These are phyloP conservation scores for Cylindroiulus punctatus DNA, from an alignment of 2,888 invertebrate genomes.

Conservation along the genomic window DNA sequence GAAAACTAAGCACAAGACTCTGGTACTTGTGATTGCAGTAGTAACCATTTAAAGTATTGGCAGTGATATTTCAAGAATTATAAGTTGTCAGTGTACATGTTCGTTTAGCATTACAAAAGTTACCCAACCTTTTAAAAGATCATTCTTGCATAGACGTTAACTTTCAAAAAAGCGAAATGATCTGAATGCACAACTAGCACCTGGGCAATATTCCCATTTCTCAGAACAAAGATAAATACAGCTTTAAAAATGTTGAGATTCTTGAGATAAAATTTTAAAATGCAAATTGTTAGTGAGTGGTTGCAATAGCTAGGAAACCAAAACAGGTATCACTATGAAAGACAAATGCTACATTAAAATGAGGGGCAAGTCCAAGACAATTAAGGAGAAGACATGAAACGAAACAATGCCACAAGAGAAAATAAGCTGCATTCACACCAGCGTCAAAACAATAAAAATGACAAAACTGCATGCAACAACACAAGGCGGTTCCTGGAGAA, in stretches of 20 bases:
- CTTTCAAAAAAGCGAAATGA: background rate
- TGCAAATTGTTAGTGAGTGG: background rate
- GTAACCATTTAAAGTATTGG: background rate
- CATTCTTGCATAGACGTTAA: conserved; percentile 6
- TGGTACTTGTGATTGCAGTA: background rate
- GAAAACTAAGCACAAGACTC: background rate
- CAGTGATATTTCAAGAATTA: background rate
- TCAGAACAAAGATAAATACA: background rate
- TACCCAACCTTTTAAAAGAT: background rate
- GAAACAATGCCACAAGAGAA: background rate
- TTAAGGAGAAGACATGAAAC: background rate
- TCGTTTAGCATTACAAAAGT: background rate
- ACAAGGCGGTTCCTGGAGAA: conserved; percentile 23
- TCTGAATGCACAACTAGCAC: background rate
- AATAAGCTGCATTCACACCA: background rate
- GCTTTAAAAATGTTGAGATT: background rate
- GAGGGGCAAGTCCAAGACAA: background rate
- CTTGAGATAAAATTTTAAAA: background rate
- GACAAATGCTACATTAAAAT: background rate
- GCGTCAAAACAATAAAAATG: background rate
- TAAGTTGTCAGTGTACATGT: background rate
- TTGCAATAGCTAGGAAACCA: background rate
- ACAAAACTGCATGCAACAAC: background rate
- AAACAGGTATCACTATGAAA: background rate
- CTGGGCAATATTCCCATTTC: conserved; percentile 5